Conservation (phyloP, 2,797 vertebrate genomes). For the Gallinago nigripennis region DNA sequence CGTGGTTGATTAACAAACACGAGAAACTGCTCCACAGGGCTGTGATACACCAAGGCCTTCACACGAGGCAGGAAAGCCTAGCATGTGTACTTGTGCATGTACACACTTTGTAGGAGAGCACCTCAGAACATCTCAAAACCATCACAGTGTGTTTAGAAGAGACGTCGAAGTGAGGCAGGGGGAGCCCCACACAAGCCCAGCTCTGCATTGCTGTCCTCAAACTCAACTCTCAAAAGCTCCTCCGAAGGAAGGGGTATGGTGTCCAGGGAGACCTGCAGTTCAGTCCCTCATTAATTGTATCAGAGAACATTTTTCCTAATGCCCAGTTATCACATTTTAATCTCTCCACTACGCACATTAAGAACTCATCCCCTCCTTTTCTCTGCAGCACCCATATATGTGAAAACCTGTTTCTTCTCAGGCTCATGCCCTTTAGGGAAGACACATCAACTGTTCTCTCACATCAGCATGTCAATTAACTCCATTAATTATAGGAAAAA, state of each 20-base stretch:
- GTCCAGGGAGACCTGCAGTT: not conserved
- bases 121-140: not conserved
- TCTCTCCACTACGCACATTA: not conserved
- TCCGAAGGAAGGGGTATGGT: not conserved
- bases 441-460: not conserved
- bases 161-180: not conserved
- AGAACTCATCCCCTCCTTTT: not conserved
- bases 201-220: rapidly evolving
- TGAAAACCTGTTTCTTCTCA: not conserved
- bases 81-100: too few species aligned
- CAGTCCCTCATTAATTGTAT: not conserved
- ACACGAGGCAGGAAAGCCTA: not conserved
- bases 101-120: not conserved
- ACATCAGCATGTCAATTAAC: not conserved
- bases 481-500: not conserved
- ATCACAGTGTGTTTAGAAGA: not conserved
- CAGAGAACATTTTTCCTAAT: not conserved
- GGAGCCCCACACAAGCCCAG: not conserved
- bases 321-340: not conserved
- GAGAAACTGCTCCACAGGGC: not conserved
- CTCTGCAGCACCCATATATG: not conserved
- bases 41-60: not conserved
- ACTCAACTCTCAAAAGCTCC: not conserved
- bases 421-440: not conserved
- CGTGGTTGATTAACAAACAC: not conserved